phyloP scores from a whole-genome alignment of 2,888 invertebrate genomes.

The Temnothorax ravouxi region DNA sequence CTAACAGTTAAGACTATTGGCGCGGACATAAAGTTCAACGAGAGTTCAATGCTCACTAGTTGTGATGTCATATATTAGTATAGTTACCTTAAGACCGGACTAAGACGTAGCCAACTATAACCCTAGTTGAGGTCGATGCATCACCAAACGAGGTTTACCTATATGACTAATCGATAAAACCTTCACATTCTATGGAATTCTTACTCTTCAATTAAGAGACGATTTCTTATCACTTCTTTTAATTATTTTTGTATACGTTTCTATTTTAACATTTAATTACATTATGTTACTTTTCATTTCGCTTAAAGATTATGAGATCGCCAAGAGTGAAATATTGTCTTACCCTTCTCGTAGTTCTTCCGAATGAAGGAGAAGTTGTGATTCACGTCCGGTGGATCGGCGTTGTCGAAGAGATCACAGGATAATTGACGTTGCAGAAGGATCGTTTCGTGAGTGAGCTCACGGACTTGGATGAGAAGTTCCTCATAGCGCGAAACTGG shows the following conservation, averaged over 20 bases:
- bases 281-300: not conserved
- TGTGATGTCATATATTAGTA: conserved; percentile 42
- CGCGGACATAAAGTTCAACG: conserved; percentile 58
- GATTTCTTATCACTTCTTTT: not conserved
- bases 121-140: conserved; percentile 2
- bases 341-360: conserved; percentile 80
- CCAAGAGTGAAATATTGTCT: not conserved
- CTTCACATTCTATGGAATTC: not conserved
- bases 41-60: conserved; percentile 66
- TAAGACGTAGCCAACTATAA: not conserved
- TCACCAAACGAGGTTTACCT: not conserved
- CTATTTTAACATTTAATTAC: not conserved
- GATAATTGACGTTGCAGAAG: conserved; percentile 87
- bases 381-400: conserved; percentile 82
- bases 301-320: not conserved
- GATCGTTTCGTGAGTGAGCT: conserved; percentile 88
- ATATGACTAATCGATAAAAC: not conserved
- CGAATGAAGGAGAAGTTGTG: conserved; percentile 80
- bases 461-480: conserved; percentile 88
- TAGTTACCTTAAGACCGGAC: conserved; percentile 11
- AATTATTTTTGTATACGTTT: not conserved
- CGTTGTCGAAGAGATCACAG: conserved; percentile 82
- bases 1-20: conserved; percentile 29
- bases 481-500: conserved; percentile 89
- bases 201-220: not conserved